Base-by-base conservation (phyloP, 2,113 vertebrate species). In the Probosciger aterrimus region DNA sequence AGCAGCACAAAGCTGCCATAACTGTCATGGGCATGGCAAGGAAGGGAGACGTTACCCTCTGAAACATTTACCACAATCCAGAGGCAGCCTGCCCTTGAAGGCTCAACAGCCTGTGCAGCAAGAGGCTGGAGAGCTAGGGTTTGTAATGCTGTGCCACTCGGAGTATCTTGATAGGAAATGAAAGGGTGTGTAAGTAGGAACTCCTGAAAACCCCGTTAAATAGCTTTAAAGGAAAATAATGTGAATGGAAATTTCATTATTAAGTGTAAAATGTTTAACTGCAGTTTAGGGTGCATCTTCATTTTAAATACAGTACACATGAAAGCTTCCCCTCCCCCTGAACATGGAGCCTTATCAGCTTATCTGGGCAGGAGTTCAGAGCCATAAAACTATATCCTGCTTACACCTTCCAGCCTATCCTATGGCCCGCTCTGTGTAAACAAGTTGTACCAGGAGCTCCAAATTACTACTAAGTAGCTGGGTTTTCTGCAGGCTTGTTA, bases 291-390 rank as follows among this genome's bases (percentile, higher is more conserved):
- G 41, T 89, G 80, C 35, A 5, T 82, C 85, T 91, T 92, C 20
- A 1, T 63, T 87, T 91, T 76, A 50, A 95, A 69, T 84, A 62
- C 60, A 31, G 43, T 19, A 68, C 35, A 19, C 73, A 35, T 47
- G 81, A 67, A 94, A 90, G 82, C 59, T 68, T 93, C 88, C 92
- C 85, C 62, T 85, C 79, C 82, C 87, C 82, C 53, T 19, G 30
- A 73, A 69, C 46, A 3, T 28, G 0, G 41, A n/a, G 47, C 11
- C 13, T 93, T 95, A 97, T 95, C 96, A 71, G 93, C 95, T 96
- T 95, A 96, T 93, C 95, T 92, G 93, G 96, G 95, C 93, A 96
- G 95, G 87, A 97, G 95, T 96, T 96, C 95, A 96, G 94, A 93
- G 94, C 93, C 77, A 93, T 95, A 95, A 96, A 93, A 71, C 90